phyloP scores from a whole-genome alignment of 2,888 invertebrate species.

The Synanthedon formicaeformis region DNA sequence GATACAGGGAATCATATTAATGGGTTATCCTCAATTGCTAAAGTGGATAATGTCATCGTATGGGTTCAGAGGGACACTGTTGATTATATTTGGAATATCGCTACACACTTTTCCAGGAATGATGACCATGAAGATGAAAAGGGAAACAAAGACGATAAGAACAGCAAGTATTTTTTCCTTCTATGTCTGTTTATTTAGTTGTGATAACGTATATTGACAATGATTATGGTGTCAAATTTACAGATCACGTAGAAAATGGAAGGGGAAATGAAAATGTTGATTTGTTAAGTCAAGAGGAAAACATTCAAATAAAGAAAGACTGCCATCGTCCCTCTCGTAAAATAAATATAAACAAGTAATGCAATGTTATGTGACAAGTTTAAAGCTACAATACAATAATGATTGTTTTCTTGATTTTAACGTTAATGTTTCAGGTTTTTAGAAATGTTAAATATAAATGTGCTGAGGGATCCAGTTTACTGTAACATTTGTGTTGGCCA shows the following conservation, averaged over 20 bases:
- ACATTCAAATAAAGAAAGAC: constrained; percentile 2
- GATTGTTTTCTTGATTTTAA: neutral
- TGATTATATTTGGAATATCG: constrained; percentile 71
- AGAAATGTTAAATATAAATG: constrained; percentile 52
- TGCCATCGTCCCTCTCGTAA: neutral
- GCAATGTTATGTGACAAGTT: neutral
- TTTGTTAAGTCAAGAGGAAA: constrained; percentile 20
- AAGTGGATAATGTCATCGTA: constrained; percentile 60
- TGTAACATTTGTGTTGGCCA: constrained; percentile 72
- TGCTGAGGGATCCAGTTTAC: constrained; percentile 62
- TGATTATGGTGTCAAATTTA: constrained; percentile 10
- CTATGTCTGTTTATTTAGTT: constrained; percentile 4
- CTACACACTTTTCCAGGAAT: constrained; percentile 72
- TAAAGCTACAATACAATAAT: neutral
- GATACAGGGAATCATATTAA: constrained; percentile 66
- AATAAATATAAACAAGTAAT: constrained; percentile 1
- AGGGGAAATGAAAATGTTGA: constrained; percentile 25
- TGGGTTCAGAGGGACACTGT: constrained; percentile 74
- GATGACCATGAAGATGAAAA: constrained; percentile 65
- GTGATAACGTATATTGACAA: constrained; percentile 1
- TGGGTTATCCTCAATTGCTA: constrained; percentile 70
- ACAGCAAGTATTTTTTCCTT: constrained; percentile 52
- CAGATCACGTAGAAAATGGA: constrained; percentile 28
- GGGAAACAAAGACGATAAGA: constrained; percentile 16
- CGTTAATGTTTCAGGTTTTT: constrained; percentile 27